Evolutionary conservation across 2,113 vertebrate genomes (phyloP), one percentile per base, ranked within the genome.

Genomic region (Puffinus mauretanicus): DNA sequence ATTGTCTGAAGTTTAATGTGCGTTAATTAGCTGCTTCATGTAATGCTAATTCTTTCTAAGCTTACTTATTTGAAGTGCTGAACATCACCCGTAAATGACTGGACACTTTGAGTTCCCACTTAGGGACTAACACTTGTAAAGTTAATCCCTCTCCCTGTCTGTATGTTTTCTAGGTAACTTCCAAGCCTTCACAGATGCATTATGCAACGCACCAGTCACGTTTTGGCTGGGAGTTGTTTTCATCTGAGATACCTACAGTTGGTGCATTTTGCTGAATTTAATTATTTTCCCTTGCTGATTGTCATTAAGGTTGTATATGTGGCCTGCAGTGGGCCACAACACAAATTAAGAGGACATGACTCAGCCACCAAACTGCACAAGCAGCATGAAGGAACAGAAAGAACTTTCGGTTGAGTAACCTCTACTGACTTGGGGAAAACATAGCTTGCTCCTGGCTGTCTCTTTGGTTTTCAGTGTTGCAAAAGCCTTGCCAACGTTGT

Each of bases 131-230:
- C 8, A 44, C 9, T 70, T 54, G 38, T 2, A 49, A 80, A 89
- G 10, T 46, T 79, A 72, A 52, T 57, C 47, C 60, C 26, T 82
- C 40, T 69, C 13, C 40, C 11, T 47, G 7, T 26, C 2, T 49
- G 5, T 19, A 18, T 69, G 19, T 72, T 79, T 76, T 65, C 62
- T 47, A 49, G 66, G 2, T 25, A 58, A 51, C 16, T 70, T 80
- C n/a, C 54, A 82, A 34, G 4, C 27, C 49, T 88, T 57, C 30
- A 5, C 6, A 38, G 30, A 9, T 40, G 49, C 57, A 4, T 54
- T 73, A 7, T 27, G 46, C 46, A 36, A 52, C 2, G 6, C 17
- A 57, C 5, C 19, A 38, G 27, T 80, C 51, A 34, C 0, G 0
- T 57, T 32, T 52, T 88, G 36, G 18, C 61, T 78, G 15, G 49